Conservation (phyloP, 2,113 vertebrate species). For the Jacana jacana region DNA sequence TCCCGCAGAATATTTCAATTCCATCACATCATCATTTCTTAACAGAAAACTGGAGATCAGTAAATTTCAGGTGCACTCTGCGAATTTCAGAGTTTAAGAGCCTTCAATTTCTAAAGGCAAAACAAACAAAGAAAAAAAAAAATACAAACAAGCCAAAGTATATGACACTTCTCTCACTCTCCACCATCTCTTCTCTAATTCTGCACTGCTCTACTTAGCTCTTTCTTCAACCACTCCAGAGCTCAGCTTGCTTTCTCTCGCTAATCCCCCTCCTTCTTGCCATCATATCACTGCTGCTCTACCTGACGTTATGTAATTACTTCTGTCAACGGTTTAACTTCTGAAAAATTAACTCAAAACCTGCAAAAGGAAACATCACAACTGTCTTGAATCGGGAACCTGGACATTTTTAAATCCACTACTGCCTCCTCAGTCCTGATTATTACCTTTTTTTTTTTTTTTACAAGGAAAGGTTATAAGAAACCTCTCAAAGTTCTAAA, state of each 20-base stretch:
- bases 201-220: neutral
- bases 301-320: neutral
- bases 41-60: neutral
- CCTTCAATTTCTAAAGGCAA: neutral
- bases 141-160: neutral
- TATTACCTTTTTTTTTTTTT: neutral
- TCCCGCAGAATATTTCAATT: slow-evolving; percentile 22
- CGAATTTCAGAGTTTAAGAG: neutral
- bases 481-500: neutral
- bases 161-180: neutral
- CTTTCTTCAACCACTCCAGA: neutral
- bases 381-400: neutral
- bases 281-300: neutral
- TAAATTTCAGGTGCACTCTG: neutral
- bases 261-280: neutral
- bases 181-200: neutral
- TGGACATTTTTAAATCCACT: neutral
- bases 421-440: neutral
- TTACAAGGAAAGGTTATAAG: neutral
- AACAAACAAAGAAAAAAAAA: neutral
- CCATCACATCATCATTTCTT: slow-evolving; percentile 20
- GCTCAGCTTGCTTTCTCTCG: neutral
- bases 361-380: neutral
- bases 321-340: neutral
- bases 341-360: neutral